phyloP scores from a whole-genome alignment of 1,140 invertebrate genomes.

The Bombus balteatus region DNA sequence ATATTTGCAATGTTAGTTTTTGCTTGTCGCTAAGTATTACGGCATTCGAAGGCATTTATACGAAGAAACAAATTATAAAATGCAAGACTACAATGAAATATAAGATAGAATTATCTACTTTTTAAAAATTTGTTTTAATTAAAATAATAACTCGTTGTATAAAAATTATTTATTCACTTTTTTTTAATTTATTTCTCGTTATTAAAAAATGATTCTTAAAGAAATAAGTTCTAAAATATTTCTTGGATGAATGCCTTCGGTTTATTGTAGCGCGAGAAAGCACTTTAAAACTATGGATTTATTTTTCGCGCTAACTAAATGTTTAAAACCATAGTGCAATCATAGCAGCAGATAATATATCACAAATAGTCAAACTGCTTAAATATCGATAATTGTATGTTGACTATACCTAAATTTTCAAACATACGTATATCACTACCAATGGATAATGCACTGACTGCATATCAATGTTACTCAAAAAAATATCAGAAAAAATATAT shows the following conservation, averaged over 20 bases:
- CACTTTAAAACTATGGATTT: background rate
- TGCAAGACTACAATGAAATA: background rate
- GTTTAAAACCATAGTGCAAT: conserved; percentile 18
- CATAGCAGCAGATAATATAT: conserved; percentile 4
- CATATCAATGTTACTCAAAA: conserved; percentile 25
- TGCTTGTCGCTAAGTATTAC: background rate
- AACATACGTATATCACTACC: background rate
- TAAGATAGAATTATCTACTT: background rate
- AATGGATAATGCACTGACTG: conserved; percentile 15
- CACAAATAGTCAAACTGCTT: conserved; percentile 23
- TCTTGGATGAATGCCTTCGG: background rate
- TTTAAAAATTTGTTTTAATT: background rate
- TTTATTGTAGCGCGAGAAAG: background rate
- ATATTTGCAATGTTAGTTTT: background rate
- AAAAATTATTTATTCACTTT: background rate
- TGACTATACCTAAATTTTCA: conserved; percentile 15
- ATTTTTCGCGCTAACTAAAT: background rate
- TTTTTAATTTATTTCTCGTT: background rate
- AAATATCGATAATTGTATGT: conserved; percentile 5
- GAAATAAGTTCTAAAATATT: background rate
- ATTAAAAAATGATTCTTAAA: background rate
- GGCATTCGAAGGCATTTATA: background rate
- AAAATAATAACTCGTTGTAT: background rate
- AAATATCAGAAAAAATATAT: background rate
- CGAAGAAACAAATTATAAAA: too few relatives aligned